These are phyloP conservation scores for Tachina fera DNA, from an alignment of 2,888 invertebrate genomes.

Conservation along the genomic window DNA sequence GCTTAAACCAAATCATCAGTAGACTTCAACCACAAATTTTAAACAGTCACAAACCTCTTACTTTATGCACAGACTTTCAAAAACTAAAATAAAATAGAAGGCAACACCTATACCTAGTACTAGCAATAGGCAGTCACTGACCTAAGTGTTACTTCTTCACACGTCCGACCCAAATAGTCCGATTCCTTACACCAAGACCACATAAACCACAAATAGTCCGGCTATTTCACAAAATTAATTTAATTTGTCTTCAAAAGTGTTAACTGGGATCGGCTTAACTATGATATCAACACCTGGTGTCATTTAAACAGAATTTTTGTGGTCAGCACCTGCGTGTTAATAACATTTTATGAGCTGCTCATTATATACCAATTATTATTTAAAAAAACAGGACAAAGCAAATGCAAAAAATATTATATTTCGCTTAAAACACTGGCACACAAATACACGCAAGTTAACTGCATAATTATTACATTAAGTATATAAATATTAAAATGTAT, in stretches of 20 bases:
- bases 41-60: too few species aligned
- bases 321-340: slow-evolving; percentile 44
- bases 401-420: background rate
- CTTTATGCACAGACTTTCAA: too few species aligned
- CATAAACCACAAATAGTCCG: too few species aligned
- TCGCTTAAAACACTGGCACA: background rate
- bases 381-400: background rate
- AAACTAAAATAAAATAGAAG: too few species aligned
- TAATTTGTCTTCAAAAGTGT: background rate
- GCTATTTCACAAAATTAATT: background rate
- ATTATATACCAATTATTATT: slow-evolving; percentile 40
- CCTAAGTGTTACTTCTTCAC: too few species aligned
- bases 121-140: too few species aligned
- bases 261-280: background rate
- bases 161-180: too few species aligned
- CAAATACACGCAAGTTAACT: background rate
- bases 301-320: slow-evolving; percentile 25
- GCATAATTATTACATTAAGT: background rate
- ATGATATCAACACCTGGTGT: slow-evolving; percentile 19
- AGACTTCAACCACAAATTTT: too few species aligned
- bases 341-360: slow-evolving; percentile 53
- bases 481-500: background rate
- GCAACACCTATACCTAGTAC: too few species aligned
- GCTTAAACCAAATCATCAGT: too few species aligned
- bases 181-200: too few species aligned